Evolutionary conservation across 2,888 invertebrate genomes (phyloP), one percentile per base, ranked within the genome.

Genomic region (Netelia fuscicornis): DNA sequence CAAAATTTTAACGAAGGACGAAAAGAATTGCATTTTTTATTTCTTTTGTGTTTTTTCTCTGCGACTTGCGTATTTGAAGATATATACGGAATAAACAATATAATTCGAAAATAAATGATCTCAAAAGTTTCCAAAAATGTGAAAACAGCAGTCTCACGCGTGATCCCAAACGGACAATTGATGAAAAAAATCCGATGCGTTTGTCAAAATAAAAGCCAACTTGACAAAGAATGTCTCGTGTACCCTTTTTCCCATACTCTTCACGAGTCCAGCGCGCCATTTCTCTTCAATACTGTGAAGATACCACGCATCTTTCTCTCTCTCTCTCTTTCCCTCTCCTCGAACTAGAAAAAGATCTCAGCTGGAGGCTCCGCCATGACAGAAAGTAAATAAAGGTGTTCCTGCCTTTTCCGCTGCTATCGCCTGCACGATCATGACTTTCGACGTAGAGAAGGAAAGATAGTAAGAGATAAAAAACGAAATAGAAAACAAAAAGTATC

Each of bases 241-340:
- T 6, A 37, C 6, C 5, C 23, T 20, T 58, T 20, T 20, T 17
- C 58, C 58, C 10, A 58, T 23, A 9, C 20, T 58, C 17, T 9
- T n/a, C 58, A 2, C 48, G 11, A 48, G 11, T 48, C 13, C 48
- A 1, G 13, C 1, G 0, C 48, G 48, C 48, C 80, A 77, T 76
- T 48, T 81, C 56, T 20, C 76, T 72, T 48, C 30, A 64, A 68
- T 52, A 75, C 70, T 52, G 44, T 13, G 52, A 62, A 60, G 48
- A 25, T 13, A 60, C 17, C 25, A 20, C 42, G 60, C 58, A 60
- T 62, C 68, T 44, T 10, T 37, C 37, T 37, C 37, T 37, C n/a
- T n/a, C 37, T 37, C 60, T 37, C 37, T 37, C 37, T 37, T 52
- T 58, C 10, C 23, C 58, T 58, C 58, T 20, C 5, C 58, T 6